phyloP scores from a whole-genome alignment of 2,888 invertebrate species.

The Mesoligia furuncula region DNA sequence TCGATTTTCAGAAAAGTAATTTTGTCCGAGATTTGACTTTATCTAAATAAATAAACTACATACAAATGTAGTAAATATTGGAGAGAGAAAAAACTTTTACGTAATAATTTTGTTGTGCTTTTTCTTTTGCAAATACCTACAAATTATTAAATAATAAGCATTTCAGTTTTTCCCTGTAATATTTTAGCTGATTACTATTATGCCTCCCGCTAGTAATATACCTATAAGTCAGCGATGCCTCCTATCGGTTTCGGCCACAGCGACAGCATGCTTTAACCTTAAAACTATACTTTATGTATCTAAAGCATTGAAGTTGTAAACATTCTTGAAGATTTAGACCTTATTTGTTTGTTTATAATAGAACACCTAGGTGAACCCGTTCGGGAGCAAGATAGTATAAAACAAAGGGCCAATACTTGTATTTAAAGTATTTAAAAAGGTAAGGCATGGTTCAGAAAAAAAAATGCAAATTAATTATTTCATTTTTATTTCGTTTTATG shows the following conservation, averaged over 20 bases:
- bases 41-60: neutral
- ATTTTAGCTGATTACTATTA: neutral
- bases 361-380: neutral
- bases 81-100: neutral
- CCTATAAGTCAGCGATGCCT: no score
- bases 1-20: neutral
- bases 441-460: neutral
- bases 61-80: no score
- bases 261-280: neutral
- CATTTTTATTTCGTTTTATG: constrained; percentile 43
- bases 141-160: no score
- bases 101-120: neutral
- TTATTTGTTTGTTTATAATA: neutral
- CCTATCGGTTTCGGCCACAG: neutral
- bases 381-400: neutral
- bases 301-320: neutral
- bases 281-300: neutral
- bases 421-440: neutral
- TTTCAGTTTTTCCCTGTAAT: neutral
- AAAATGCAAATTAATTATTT: constrained; percentile 15
- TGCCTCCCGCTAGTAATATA: no score
- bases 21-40: neutral
- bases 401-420: neutral
- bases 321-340: no score
- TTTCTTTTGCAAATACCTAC: neutral